These are phyloP conservation scores for Mimas tiliae DNA, from an alignment of 2,888 invertebrate genomes.

Conservation along the genomic window DNA sequence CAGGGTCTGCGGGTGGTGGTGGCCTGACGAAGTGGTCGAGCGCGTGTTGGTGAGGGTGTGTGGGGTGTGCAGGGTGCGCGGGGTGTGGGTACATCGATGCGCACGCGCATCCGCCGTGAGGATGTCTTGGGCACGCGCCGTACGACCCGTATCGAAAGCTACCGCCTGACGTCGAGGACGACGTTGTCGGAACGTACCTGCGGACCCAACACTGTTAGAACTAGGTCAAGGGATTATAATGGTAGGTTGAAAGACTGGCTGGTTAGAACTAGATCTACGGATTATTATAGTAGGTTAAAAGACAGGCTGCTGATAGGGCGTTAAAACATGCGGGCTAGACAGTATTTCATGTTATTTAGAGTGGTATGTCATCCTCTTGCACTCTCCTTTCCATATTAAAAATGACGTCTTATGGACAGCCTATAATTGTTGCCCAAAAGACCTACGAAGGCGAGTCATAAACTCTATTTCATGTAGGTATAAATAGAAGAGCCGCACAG, in stretches of 20 bases:
- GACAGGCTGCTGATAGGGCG: not conserved
- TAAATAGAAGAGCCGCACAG: too few species aligned
- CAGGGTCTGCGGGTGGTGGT: slow-evolving; percentile 77
- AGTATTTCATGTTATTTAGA: too few species aligned
- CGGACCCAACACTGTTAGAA: slow-evolving; percentile 35
- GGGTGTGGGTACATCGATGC: slow-evolving; percentile 79
- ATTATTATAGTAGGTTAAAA: not conserved
- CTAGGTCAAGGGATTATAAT: not conserved
- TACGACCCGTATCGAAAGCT: slow-evolving; percentile 84
- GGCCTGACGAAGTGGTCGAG: slow-evolving; percentile 83
- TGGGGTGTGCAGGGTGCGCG: slow-evolving; percentile 78
- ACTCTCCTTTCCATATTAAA: too few species aligned
- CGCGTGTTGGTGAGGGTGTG: slow-evolving; percentile 83
- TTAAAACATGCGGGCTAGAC: not conserved
- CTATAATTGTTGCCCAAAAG: too few species aligned
- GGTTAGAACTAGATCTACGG: not conserved
- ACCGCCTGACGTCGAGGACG: slow-evolving; percentile 71
- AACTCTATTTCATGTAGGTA: too few species aligned
- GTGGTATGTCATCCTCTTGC: too few species aligned
- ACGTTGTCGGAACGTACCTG: slow-evolving; percentile 86
- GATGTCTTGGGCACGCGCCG: slow-evolving; percentile 89
- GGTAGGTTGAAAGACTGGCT: not conserved
- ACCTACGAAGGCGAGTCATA: too few species aligned
- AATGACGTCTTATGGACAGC: too few species aligned
- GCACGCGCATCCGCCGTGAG: slow-evolving; percentile 90